Percentiles rank a stretch among this genome's conserved stretches.
These are phyloP conservation scores for Leucozona laternaria DNA, from an alignment of 2,888 invertebrate species.

Conservation along the genomic window DNA sequence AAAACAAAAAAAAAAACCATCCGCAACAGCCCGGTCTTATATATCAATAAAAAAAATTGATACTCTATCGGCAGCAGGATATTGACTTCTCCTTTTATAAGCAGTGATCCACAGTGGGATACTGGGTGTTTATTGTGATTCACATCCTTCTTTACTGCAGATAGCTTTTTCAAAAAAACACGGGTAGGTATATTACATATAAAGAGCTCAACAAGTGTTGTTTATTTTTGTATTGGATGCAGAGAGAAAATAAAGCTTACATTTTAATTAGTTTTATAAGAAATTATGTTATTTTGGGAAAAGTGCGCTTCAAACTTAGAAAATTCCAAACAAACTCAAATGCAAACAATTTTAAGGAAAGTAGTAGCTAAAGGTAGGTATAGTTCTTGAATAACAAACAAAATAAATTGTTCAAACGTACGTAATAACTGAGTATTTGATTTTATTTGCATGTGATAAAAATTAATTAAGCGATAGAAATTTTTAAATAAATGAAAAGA, in stretches of 20 bases:
- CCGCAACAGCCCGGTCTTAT: too few species aligned
- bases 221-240: slow-evolving; percentile 58
- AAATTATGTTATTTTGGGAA: not conserved
- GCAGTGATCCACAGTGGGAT: too few species aligned
- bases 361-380: not conserved
- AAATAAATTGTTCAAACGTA: not conserved
- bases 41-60: too few species aligned
- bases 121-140: too few species aligned
- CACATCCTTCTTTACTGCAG: too few species aligned
- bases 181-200: not conserved
- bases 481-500: not conserved
- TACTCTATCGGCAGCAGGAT: too few species aligned
- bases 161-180: too few species aligned
- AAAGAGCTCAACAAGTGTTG: slow-evolving; percentile 54
- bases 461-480: not conserved
- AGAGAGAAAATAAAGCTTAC: slow-evolving; percentile 26
- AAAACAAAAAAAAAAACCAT: too few species aligned
- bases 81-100: too few species aligned
- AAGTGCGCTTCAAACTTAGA: slow-evolving; percentile 37
- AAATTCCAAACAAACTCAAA: slow-evolving; percentile 24
- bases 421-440: not conserved
- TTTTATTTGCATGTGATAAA: slow-evolving; percentile 34
- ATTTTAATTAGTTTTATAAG: not conserved
- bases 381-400: not conserved
- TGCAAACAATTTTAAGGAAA: slow-evolving; percentile 33